Conservation (phyloP, 2,888 invertebrate genomes). For the Spilarctia lutea region DNA sequence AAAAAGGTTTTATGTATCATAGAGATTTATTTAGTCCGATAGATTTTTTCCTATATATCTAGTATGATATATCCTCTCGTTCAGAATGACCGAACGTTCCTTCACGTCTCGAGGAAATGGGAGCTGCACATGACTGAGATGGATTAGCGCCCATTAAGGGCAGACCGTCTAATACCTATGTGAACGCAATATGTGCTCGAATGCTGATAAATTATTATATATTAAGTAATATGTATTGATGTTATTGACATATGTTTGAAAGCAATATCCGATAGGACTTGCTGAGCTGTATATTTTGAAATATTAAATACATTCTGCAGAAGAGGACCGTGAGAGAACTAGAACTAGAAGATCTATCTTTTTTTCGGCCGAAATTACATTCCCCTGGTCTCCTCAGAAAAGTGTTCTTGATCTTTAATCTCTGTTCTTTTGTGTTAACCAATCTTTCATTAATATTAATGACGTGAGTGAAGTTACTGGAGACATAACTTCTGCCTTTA, state of each 20-base stretch:
- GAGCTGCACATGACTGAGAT: conserved; percentile 66
- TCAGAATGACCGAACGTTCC: conserved; percentile 54
- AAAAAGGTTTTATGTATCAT: conserved; percentile 8
- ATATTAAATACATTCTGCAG: no score
- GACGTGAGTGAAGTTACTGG: no score
- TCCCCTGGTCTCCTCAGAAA: no score
- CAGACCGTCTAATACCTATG: conserved; percentile 43
- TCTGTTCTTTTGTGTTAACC: no score
- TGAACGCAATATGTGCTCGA: conserved; percentile 47
- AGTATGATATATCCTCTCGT: conserved; percentile 44
- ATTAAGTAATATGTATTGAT: conserved; percentile 34
- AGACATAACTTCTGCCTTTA: no score
- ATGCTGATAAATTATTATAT: conserved; percentile 45
- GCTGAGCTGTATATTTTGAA: no score
- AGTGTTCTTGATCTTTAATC: no score
- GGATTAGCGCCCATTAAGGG: conserved; percentile 66
- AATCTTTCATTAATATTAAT: no score
- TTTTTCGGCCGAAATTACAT: no score
- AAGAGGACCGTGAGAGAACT: no score
- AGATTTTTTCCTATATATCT: conserved; percentile 36
- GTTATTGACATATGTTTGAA: conserved; percentile 7
- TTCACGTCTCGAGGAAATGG: conserved; percentile 51
- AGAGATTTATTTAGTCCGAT: conserved; percentile 35
- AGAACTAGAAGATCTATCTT: no score
- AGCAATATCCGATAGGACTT: not conserved